Percentiles rank a stretch among this genome's conserved stretches.
phyloP scores from a whole-genome alignment of 1,140 invertebrate genomes.

The Aricia agestis region DNA sequence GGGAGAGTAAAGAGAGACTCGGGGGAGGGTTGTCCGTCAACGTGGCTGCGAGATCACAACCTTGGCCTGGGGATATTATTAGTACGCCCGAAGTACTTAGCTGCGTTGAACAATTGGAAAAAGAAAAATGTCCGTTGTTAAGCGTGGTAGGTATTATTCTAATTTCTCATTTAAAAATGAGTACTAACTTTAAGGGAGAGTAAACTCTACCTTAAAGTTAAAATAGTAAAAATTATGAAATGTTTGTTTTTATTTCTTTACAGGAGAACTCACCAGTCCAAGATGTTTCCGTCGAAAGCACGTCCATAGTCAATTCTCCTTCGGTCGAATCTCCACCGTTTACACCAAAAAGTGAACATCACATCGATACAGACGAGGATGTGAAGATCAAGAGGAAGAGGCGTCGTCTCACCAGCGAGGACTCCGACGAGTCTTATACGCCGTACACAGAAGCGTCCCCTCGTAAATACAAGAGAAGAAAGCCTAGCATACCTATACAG shows the following conservation, averaged over 20 bases:
- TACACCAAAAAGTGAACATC: conserved; percentile 62
- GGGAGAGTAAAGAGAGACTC: conserved; percentile 18
- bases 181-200: no score
- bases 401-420: conserved; percentile 55
- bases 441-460: conserved; percentile 51
- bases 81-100: conserved; percentile 66
- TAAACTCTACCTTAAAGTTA: not conserved
- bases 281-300: conserved; percentile 28
- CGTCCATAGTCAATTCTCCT: conserved; percentile 41
- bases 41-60: conserved; percentile 36
- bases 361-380: conserved; percentile 55
- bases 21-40: conserved; percentile 41
- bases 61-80: conserved; percentile 40
- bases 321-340: conserved; percentile 51
- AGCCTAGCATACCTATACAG: conserved; percentile 57
- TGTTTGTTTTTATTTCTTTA: conserved; percentile 27
- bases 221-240: not conserved
- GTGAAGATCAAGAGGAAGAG: conserved; percentile 42
- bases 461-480: conserved; percentile 50
- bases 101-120: conserved; percentile 62
- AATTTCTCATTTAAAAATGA: conserved; percentile 1
- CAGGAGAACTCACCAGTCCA: conserved; percentile 33
- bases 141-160: conserved; percentile 37
- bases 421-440: conserved; percentile 62
- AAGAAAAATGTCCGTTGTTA: conserved; percentile 47